A percentile compares a stretch with the other conserved stretches of the same genome.
phyloP scores from a whole-genome alignment of 2,888 invertebrate species.

The Cyrtodaria siliqua region DNA sequence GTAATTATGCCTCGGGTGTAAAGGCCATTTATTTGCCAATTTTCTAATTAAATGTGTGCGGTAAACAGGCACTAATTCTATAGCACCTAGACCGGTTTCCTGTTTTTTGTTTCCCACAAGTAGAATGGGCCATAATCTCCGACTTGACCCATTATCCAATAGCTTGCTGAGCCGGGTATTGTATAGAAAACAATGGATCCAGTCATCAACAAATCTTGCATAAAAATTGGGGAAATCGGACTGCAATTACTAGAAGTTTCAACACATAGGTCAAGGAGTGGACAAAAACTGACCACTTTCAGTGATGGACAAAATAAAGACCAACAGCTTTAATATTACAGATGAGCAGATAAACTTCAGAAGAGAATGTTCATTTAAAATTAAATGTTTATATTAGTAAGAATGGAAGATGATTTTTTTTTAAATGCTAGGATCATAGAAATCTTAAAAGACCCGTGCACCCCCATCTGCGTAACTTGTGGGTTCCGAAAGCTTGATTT shows the following conservation, averaged over 20 bases:
- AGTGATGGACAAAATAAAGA: too few species aligned
- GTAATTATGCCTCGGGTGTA: constrained; percentile 45
- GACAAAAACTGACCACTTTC: not conserved
- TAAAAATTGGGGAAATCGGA: constrained; percentile 35
- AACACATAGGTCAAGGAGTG: not conserved
- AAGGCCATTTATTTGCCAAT: constrained; percentile 59
- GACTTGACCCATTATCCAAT: constrained; percentile 21
- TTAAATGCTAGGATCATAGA: too few species aligned
- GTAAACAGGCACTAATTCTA: constrained; percentile 49
- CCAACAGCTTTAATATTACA: too few species aligned
- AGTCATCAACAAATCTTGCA: constrained; percentile 51
- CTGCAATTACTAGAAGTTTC: constrained; percentile 33
- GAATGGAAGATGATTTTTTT: too few species aligned
- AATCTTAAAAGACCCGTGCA: too few species aligned
- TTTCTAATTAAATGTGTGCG: constrained; percentile 63
- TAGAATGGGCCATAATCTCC: constrained; percentile 36
- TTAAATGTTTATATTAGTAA: too few species aligned
- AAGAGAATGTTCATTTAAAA: too few species aligned
- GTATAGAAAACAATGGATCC: constrained; percentile 40
- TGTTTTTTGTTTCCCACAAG: constrained; percentile 51
- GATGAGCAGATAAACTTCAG: too few species aligned
- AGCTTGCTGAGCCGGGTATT: constrained; percentile 39
- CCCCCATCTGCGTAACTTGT: too few species aligned
- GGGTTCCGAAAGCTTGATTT: too few species aligned
- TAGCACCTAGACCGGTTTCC: constrained; percentile 48